phyloP scores from a whole-genome alignment of 2,888 invertebrate species.

The Sisyra terminalis region DNA sequence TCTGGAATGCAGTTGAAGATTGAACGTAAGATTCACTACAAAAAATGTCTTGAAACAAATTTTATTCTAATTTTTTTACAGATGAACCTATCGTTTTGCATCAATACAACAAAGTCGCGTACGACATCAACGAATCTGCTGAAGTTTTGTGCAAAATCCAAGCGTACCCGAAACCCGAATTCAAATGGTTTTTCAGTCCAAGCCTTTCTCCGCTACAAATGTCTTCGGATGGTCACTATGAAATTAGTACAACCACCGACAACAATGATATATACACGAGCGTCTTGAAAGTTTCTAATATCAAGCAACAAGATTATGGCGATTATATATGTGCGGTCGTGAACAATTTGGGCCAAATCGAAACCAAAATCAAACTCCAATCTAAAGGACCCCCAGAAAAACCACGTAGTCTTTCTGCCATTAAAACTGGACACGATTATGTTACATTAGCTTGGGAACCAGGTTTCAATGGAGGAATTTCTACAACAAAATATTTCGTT shows the following conservation, averaged over 20 bases:
- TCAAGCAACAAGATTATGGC: constrained; percentile 74
- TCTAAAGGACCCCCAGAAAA: constrained; percentile 78
- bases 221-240: constrained; percentile 72
- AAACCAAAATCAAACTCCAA: constrained; percentile 62
- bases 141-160: constrained; percentile 78
- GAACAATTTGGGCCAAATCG: constrained; percentile 63
- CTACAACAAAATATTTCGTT: constrained; percentile 77
- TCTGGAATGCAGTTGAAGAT: constrained; percentile 82
- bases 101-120: constrained; percentile 77
- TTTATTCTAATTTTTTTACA: constrained; percentile 20
- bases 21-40: constrained; percentile 48
- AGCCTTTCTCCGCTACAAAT: constrained; percentile 58
- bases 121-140: constrained; percentile 67
- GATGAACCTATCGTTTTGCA: constrained; percentile 76
- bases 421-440: constrained; percentile 60
- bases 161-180: constrained; percentile 83
- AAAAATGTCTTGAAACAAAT: no score
- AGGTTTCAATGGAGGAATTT: constrained; percentile 79
- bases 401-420: constrained; percentile 53
- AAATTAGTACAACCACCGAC: constrained; percentile 64
- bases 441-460: constrained; percentile 75
- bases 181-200: constrained; percentile 77
- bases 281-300: constrained; percentile 51
- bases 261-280: constrained; percentile 78
- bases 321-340: constrained; percentile 80